Evolutionary conservation across 2,797 vertebrate genomes (phyloP), one percentile per base, ranked within the genome.

Genomic region (Heterohyrax brucei): DNA sequence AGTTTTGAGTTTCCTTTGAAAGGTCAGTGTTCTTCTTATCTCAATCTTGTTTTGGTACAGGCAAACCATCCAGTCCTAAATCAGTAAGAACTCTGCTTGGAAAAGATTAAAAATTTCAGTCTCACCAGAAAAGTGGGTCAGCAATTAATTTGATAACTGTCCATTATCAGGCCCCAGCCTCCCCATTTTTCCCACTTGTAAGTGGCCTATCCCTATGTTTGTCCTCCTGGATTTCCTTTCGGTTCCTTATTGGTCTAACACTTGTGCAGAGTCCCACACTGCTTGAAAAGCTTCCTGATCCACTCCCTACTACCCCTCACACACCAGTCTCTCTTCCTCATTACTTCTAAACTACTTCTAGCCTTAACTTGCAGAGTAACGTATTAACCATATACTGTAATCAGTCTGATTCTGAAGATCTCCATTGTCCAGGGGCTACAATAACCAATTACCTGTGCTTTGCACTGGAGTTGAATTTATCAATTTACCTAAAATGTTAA

Each of bases 381-480:
- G 8, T 13, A 48, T 16, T 13, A 33, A 7, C 33, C 68, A 77
- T 19, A 48, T 84, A 12, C 5, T 80, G 5, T 81, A 18, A 13
- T 0, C 7, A 26, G 33, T 26, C 28, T 77, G 72, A 84, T 73
- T 84, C 28, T 83, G 28, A 50, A 73, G 3, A 53, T 73, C 48
- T 4, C 1, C 0, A 1, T 2, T 4, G 18, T 22, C 5, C 3
- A 61, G 13, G 56, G 8, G 30, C 21, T 6, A 24, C 0, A 16
- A 7, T 1, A n/a, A 28, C 14, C 22, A 53, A 19, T 3, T 12
- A 9, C 1, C 4, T 73, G 1, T 53, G 28, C 26, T 83, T 89
- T 50, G 12, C 44, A 28, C 88, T 84, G 21, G 80, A 53, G 8
- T 22, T 76, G 3, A 70, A 72, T 56, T 75, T 48, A 44, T 76